A percentile compares a stretch with the other conserved stretches of the same genome.
Conservation (phyloP, 2,888 invertebrate genomes). For the Liposcelis brunnea region DNA sequence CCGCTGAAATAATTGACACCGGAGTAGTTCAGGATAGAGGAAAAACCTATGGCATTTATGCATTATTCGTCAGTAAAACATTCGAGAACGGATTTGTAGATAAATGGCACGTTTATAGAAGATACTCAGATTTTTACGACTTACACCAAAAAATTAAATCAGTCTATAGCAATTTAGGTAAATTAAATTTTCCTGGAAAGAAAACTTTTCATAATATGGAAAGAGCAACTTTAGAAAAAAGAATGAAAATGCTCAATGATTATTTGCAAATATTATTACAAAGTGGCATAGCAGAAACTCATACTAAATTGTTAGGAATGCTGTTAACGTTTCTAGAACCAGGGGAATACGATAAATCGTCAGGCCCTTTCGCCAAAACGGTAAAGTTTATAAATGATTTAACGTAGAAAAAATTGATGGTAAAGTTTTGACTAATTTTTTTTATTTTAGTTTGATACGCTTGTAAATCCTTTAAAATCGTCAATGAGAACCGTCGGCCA, state of each 20-base stretch:
- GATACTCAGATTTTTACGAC: slow-evolving; percentile 90
- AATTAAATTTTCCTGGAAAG: slow-evolving; percentile 74
- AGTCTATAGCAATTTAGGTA: slow-evolving; percentile 60
- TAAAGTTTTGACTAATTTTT: neutral
- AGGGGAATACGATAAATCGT: slow-evolving; percentile 47
- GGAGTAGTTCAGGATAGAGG: slow-evolving; percentile 69
- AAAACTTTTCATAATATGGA: slow-evolving; percentile 90
- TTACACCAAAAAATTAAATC: slow-evolving; percentile 61
- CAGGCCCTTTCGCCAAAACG: slow-evolving; percentile 39
- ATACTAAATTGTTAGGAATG: slow-evolving; percentile 42
- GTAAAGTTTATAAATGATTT: slow-evolving; percentile 23
- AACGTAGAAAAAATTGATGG: neutral
- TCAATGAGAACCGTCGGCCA: slow-evolving; percentile 58
- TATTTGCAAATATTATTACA: slow-evolving; percentile 58
- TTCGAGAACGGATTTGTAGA: slow-evolving; percentile 49
- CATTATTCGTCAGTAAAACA: slow-evolving; percentile 56
- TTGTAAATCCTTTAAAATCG: slow-evolving; percentile 60
- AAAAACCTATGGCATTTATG: slow-evolving; percentile 76
- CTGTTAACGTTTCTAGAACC: slow-evolving; percentile 49
- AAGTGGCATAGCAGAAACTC: slow-evolving; percentile 34
- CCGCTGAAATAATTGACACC: slow-evolving; percentile 43
- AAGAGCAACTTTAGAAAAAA: slow-evolving; percentile 60
- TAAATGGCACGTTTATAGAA: slow-evolving; percentile 78
- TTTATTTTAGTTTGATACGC: slow-evolving; percentile 39
- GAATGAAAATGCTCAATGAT: slow-evolving; percentile 63